Evolutionary conservation across 2,113 vertebrate genomes (phyloP), one percentile per base, ranked within the genome.

Genomic region (Tupaia tana): DNA sequence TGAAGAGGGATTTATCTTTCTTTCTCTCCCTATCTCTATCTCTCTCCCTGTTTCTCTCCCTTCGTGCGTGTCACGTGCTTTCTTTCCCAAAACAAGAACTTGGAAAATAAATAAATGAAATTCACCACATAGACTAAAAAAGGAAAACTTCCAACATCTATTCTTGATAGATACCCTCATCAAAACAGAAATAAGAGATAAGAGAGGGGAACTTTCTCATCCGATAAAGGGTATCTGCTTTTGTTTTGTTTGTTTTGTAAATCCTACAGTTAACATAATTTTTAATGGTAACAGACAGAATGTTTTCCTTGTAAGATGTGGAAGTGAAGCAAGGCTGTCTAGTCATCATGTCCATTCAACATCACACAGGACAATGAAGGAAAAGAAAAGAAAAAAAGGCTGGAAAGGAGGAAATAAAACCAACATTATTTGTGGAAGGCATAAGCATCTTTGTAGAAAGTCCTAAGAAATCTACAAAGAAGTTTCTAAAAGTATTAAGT

Each of bases 91-190:
- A 43, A 43, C 43, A 43, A 43, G 43, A 43, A 43, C 43, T 43
- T 43, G 43, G 69, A n/a, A 82, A 92, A 73, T 86, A 54, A 74
- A 34, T 89, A 90, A 63, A 63, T 13, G 25, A 34, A 78, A 93
- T 20, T 91, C n/a, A 56, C 13, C 18, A 56, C 58, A 29, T 77
- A 70, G 59, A 73, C 64, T 63, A 16, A 52, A 80, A 52, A 56
- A 73, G 18, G 66, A 63, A 84, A 89, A 67, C 19, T 18, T 20
- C 59, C 3, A 79, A 13, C n/a, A 52, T 18, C 34, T 18, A 52
- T 70, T 79, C 22, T 18, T 52, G 8, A 75, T 79, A 77, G 64
- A 56, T 58, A 29, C 25, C 2, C 31, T 69, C 52, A 10, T 24
- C 31, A 19, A 54, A 63, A 25, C 29, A 43, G 43, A 9, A 43